Conservation (phyloP, 2,113 vertebrate species). For the Acrocephalus arundinaceus region DNA sequence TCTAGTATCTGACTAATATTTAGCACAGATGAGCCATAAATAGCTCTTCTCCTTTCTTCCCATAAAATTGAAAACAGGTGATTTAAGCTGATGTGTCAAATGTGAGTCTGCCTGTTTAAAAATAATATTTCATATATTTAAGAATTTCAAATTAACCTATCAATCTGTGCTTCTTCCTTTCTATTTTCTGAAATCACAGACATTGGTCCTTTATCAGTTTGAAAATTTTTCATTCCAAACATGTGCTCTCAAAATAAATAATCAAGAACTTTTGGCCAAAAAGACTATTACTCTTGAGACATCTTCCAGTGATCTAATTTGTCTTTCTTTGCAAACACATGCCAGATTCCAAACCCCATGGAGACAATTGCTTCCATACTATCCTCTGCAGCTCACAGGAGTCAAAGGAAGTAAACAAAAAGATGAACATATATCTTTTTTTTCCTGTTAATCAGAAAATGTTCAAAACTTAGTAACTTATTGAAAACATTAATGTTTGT, state of each 20-base stretch:
- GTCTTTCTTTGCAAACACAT: constrained; percentile 35
- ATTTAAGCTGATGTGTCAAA: neutral
- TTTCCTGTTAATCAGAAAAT: neutral
- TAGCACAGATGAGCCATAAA: neutral
- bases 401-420: constrained; percentile 32
- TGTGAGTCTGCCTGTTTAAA: neutral
- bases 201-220: neutral
- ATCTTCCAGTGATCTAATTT: constrained; percentile 33
- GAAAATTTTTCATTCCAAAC: constrained; percentile 46
- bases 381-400: neutral
- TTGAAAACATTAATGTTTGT: neutral
- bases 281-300: constrained; percentile 31
- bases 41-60: neutral
- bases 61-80: neutral
- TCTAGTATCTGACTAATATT: neutral
- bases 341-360: constrained; percentile 30
- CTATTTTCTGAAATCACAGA: neutral
- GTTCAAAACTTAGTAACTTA: neutral
- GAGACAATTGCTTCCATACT: constrained; percentile 47
- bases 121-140: neutral
- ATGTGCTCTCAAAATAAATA: constrained; percentile 43
- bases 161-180: neutral
- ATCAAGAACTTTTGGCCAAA: neutral
- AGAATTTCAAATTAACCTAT: neutral
- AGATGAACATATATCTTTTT: neutral